A percentile compares a stretch with the other conserved stretches of the same genome.
These are phyloP conservation scores for Eutrigla gurnardus DNA, from an alignment of 2,797 vertebrate genomes.

Conservation along the genomic window DNA sequence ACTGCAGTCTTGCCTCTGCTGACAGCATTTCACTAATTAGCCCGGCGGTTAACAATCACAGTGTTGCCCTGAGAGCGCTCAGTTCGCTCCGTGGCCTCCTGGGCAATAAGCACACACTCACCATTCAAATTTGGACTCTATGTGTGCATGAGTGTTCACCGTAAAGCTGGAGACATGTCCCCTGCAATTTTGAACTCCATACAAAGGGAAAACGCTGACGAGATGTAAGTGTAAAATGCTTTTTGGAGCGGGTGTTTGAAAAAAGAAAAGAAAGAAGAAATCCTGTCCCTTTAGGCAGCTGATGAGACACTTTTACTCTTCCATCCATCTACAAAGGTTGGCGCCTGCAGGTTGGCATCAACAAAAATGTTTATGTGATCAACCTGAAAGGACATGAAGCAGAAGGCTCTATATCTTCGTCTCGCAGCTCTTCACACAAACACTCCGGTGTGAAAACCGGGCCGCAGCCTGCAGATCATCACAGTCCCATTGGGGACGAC, in stretches of 20 bases:
- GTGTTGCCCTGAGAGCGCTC: slow-evolving; percentile 43
- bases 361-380: slow-evolving; percentile 68
- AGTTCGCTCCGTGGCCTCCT: slow-evolving; percentile 29
- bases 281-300: slow-evolving; percentile 50
- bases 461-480: slow-evolving; percentile 47
- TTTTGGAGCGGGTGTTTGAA: slow-evolving; percentile 22
- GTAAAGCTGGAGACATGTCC: neutral
- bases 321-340: slow-evolving; percentile 58
- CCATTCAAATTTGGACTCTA: slow-evolving; percentile 15
- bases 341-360: slow-evolving; percentile 70
- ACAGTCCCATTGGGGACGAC: slow-evolving; percentile 23
- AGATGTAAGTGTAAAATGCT: slow-evolving; percentile 38
- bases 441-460: slow-evolving; percentile 63
- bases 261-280: slow-evolving; percentile 25
- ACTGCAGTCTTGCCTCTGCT: slow-evolving; percentile 52
- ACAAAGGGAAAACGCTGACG: slow-evolving; percentile 25
- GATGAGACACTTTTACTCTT: slow-evolving; percentile 59
- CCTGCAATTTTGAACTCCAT: slow-evolving; percentile 27
- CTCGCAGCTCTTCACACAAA: slow-evolving; percentile 64
- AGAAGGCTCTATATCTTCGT: slow-evolving; percentile 53
- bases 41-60: slow-evolving; percentile 59
- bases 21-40: slow-evolving; percentile 78
- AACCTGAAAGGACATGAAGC: slow-evolving; percentile 67
- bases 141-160: neutral
- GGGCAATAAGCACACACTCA: slow-evolving; percentile 39